Evolutionary conservation across 2,113 vertebrate species (phyloP).

Genomic region (Pluvialis apricaria): DNA sequence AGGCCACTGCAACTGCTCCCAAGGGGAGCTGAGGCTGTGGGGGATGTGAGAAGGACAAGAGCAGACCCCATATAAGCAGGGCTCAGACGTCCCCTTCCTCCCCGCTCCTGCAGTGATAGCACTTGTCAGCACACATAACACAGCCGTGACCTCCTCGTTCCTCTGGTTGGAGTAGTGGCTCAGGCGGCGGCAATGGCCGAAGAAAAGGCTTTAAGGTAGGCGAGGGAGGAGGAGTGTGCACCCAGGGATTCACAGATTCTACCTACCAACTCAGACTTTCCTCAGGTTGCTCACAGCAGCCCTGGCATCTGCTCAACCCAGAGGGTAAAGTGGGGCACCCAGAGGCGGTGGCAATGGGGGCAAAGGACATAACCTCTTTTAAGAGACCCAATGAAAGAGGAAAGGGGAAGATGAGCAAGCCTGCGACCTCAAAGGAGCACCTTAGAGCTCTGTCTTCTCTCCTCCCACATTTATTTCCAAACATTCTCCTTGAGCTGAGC

Average conservation of each 20-base stretch:
- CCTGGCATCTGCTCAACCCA: background rate
- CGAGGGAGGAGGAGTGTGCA: rapidly evolving
- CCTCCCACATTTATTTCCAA: background rate
- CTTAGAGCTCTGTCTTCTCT: background rate
- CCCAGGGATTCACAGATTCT: background rate
- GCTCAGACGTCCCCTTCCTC: background rate
- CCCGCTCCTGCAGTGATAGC: background rate
- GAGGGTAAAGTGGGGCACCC: background rate
- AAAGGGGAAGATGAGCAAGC: background rate
- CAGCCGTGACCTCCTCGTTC: background rate
- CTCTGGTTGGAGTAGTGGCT: background rate
- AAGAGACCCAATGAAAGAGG: background rate
- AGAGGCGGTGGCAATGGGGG: rapidly evolving
- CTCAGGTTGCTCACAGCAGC: background rate
- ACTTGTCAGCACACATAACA: background rate
- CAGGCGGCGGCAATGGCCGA: background rate
- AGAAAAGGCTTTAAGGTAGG: background rate
- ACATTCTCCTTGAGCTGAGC: background rate
- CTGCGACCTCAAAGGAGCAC: background rate
- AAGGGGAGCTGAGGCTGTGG: background rate
- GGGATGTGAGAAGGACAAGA: background rate
- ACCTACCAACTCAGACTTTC: background rate
- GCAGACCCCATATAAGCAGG: background rate
- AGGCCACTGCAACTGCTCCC: background rate
- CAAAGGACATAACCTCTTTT: rapidly evolving